Percentiles rank a stretch among this genome's conserved stretches.
phyloP scores from a whole-genome alignment of 2,113 vertebrate species.

The Rhynchomys soricoides region DNA sequence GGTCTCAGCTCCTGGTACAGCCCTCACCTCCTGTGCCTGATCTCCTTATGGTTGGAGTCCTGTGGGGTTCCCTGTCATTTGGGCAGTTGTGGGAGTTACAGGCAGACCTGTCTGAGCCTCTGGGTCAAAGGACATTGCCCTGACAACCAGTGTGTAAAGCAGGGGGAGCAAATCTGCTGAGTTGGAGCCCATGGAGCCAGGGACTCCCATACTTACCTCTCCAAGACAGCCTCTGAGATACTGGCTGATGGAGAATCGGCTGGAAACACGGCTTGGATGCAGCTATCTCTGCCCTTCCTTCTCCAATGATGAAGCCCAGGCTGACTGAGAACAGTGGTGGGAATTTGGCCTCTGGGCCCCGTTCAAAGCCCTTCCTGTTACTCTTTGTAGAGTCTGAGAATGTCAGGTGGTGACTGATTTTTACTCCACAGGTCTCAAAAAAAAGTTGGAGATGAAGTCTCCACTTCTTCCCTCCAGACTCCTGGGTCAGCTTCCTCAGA shows the following conservation, averaged over 20 bases:
- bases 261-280: not conserved
- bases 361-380: not conserved
- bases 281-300: not conserved
- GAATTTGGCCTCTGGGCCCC: not conserved
- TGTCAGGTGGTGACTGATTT: not conserved
- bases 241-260: not conserved
- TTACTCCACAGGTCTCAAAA: not conserved
- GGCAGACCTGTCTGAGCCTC: not conserved
- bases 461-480: not conserved
- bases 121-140: not conserved
- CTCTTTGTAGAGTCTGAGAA: not conserved
- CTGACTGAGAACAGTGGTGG: not conserved
- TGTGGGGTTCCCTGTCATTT: not conserved
- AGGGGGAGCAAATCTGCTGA: not conserved
- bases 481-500: slow-evolving; percentile 30
- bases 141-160: not conserved
- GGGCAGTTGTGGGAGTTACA: not conserved
- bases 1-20: not conserved
- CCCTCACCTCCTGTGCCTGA: not conserved
- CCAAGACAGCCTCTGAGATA: not conserved
- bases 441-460: slow-evolving; percentile 52
- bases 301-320: not conserved
- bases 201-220: fast-evolving
- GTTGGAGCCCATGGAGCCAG: not conserved
- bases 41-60: not conserved